Base-by-base conservation (phyloP, 2,113 vertebrate species). In the Solenodon paradoxus region DNA sequence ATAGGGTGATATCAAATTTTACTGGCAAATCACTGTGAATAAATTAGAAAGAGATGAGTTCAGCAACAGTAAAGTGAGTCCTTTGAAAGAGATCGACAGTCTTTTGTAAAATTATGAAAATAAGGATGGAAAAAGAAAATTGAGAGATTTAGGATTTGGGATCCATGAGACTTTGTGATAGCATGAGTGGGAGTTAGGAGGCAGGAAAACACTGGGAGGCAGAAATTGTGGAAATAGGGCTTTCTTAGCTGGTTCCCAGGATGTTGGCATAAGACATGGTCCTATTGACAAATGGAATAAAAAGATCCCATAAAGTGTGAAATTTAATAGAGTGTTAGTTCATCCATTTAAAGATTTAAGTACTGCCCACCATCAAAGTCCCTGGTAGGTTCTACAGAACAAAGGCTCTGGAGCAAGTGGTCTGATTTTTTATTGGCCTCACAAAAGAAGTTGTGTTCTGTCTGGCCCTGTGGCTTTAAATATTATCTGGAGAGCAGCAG, bases 41-140 rank as follows among this genome's bases (percentile, higher is more conserved):
- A 81, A 26, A 28, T 77, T 92, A 47, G 47, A 85, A 93, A 55
- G 16, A 38, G 42, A 35, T 19, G 22, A 71, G 20, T 12, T 66
- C 71, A 38, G 20, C 26, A 59, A 90, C 11, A 88, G 84, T 74
- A 86, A 64, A 82, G 71, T 26, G 85, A 81, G 66, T 32, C 38
- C 20, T 24, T 11, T 9, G 51, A 45, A 30, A 1, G 72, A 71
- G 24, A 32, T 10, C 28, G 15, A 35, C 8, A 28, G 10, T 3
- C 38, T n/a, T 15, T n/a, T 57, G 2, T 10, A 51, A 83, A 72
- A 77, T 35, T 59, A 35, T 16, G 20, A 6, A 8, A 53, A 45
- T 16, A 42, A 80, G 9, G 51, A 53, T n/a, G 5, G 38, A 16
- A 86, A 68, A 38, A 77, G 63, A 57, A 51, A 38, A n/a, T 10